phyloP scores from a whole-genome alignment of 1,140 invertebrate species.

The Grapholita molesta region DNA sequence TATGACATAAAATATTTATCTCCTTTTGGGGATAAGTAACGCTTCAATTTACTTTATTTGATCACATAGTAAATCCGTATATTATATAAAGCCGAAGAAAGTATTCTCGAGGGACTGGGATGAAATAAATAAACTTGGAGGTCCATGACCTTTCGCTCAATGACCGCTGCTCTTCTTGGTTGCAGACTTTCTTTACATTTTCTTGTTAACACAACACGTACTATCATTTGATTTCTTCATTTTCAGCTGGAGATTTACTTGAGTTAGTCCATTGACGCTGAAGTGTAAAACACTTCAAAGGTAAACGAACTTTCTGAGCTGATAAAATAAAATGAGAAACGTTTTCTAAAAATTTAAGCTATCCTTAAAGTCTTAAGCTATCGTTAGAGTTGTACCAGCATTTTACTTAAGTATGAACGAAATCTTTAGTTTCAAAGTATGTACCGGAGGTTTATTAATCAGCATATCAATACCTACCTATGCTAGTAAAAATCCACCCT shows the following conservation, averaged over 20 bases:
- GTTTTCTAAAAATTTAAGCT: too few species aligned
- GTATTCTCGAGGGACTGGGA: conserved; percentile 26
- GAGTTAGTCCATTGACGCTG: not conserved
- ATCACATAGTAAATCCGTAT: conserved; percentile 47
- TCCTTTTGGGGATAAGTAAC: conserved; percentile 54
- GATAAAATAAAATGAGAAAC: not conserved
- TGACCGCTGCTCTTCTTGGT: not conserved
- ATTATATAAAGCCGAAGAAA: conserved; percentile 43
- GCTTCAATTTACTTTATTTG: conserved; percentile 46
- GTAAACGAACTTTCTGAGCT: not conserved
- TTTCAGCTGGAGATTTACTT: too few species aligned
- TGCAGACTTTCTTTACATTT: not conserved
- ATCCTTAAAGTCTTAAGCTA: too few species aligned
- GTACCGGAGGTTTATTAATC: too few species aligned
- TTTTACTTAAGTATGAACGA: too few species aligned
- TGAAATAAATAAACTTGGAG: conserved; percentile 3
- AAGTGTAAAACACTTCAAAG: not conserved
- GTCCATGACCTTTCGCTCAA: not conserved
- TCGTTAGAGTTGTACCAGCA: too few species aligned
- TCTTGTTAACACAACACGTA: conserved; percentile 1
- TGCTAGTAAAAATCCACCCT: too few species aligned
- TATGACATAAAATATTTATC: conserved; percentile 69
- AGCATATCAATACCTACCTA: too few species aligned
- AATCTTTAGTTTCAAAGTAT: too few species aligned
- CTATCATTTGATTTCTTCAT: not conserved